Base-by-base conservation (phyloP, 2,113 vertebrate genomes). In the Euleptes europaea region DNA sequence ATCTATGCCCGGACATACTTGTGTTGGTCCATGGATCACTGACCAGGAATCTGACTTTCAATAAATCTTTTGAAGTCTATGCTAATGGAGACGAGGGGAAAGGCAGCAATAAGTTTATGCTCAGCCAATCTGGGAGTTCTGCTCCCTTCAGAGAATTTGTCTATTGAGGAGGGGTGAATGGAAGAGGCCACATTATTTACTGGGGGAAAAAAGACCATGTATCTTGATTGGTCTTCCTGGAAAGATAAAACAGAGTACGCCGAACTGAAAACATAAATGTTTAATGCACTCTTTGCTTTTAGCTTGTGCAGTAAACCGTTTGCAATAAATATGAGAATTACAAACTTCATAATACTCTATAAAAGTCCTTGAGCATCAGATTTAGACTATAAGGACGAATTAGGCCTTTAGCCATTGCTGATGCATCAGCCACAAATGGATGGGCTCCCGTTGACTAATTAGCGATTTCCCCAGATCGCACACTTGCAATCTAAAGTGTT, bases 401-500 rank as follows among this genome's bases (percentile, higher is more conserved):
- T 33, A 60, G 93, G 66, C 88, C 85, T 92, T 93, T 93, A 93
- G 92, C 88, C 93, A 93, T 86, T 65, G 33, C 21, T 90, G 83
- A 87, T 91, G 83, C 74, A 66, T 81, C 85, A 80, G 33, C 4
- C 63, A 79, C 74, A 86, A 82, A 90, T 66, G 82, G 77, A 87
- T 87, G 82, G 4, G 1, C 89, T 94, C 86, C 89, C 66, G 2
- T 40, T 44, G 84, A 81, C 92, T 92, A 89, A 94, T 91, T 94
- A 94, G 60, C 90, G 84, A 86, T 93, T 94, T 88, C 84, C 93
- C 87, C 84, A 9, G 89, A 90, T 92, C 93, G 91, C 88, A 86
- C 94, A 87, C 90, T 92, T 94, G 91, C 94, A 93, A 89, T 94
- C 93, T 92, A 89, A 95, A 92, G 95, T 94, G 84, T 91, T 94